A percentile compares a stretch with the other conserved stretches of the same genome.
phyloP scores from a whole-genome alignment of 2,888 invertebrate genomes.

The Neoascia interrupta region DNA sequence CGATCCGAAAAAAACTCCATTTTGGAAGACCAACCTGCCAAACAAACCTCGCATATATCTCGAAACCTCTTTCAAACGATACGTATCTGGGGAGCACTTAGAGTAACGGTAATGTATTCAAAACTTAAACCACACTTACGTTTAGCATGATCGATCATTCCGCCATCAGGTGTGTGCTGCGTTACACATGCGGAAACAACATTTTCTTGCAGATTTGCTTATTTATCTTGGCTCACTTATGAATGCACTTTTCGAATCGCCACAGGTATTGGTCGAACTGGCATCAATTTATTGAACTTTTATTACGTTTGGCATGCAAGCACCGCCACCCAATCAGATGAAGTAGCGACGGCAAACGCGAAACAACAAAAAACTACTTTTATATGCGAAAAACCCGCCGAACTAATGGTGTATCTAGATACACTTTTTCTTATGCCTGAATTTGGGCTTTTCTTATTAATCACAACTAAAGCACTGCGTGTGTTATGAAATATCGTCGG shows the following conservation, averaged over 20 bases:
- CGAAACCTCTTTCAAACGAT: too few species aligned
- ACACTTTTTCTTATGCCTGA: constrained; percentile 30
- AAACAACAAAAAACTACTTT: constrained; percentile 8
- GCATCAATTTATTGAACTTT: constrained; percentile 48
- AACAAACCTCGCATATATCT: too few species aligned
- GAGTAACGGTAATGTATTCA: too few species aligned
- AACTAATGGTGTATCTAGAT: constrained; percentile 31
- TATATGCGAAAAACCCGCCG: constrained; percentile 10
- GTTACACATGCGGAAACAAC: constrained; percentile 40
- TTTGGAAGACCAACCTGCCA: too few species aligned
- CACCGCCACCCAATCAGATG: constrained; percentile 17
- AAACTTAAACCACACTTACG: constrained; percentile 40
- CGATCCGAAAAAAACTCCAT: too few species aligned
- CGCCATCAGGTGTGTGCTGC: constrained; percentile 43
- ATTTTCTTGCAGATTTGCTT: constrained; percentile 5
- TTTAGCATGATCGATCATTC: constrained; percentile 63
- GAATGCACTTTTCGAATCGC: constrained; percentile 52
- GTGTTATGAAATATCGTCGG: constrained; percentile 5
- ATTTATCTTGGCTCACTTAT: constrained; percentile 8
- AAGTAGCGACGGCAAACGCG: constrained; percentile 61
- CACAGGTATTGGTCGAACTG: too few species aligned
- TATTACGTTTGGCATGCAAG: constrained; percentile 54
- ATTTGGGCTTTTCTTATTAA: constrained; percentile 1
- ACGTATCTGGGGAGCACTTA: background rate
- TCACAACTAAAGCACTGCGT: constrained; percentile 12